Conservation (phyloP, 2,113 vertebrate genomes). For the Sorex fumeus region DNA sequence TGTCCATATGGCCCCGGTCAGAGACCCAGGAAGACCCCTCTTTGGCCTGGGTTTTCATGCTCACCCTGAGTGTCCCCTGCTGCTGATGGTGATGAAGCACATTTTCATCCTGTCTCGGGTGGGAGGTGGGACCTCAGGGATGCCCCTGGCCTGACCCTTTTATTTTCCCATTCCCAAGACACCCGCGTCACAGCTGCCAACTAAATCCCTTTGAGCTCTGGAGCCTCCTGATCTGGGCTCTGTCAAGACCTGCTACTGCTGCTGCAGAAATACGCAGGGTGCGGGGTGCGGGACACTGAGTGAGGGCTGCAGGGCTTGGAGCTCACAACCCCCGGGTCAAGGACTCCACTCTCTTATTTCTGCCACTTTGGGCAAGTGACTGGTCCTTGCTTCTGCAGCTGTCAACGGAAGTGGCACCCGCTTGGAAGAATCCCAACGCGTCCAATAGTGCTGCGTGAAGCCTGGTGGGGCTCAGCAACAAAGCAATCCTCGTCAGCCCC, state of each 20-base stretch:
- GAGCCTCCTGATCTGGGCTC: conserved; percentile 29
- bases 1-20: too few relatives aligned
- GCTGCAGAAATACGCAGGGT: fast-evolving
- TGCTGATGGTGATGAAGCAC: background rate
- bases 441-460: background rate
- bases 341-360: background rate
- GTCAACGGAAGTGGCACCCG: conserved; percentile 19
- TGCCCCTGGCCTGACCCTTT: background rate
- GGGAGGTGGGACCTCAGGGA: background rate
- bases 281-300: fast-evolving
- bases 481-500: background rate
- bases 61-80: background rate
- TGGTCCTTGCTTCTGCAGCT: background rate
- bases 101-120: background rate
- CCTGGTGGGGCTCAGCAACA: background rate
- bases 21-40: background rate
- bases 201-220: conserved; percentile 31
- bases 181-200: background rate
- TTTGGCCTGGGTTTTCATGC: background rate
- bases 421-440: background rate
- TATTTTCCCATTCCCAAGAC: background rate
- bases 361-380: background rate
- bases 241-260: conserved; percentile 36
- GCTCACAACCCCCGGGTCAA: background rate
- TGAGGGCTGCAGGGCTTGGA: background rate